Evolutionary conservation across 1,140 invertebrate genomes (phyloP), one percentile per base, ranked within the genome.

Genomic region (Cydia amplana): DNA sequence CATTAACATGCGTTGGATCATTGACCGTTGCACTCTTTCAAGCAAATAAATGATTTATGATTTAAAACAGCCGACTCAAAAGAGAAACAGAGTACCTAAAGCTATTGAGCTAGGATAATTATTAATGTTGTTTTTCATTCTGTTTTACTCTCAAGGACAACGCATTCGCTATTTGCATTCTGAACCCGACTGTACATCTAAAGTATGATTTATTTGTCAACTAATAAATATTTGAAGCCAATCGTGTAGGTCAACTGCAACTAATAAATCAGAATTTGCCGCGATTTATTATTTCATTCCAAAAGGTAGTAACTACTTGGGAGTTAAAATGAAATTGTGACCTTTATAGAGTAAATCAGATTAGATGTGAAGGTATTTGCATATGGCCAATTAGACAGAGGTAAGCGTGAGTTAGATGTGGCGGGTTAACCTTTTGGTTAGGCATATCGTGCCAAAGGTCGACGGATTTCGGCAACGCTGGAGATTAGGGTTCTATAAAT

Each of bases 181-280:
- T 46, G 43, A 3, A 14, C 43, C 12, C 4, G 43, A 51, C 49
- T 51, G 49, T 10, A 23, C 55, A 23, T 60, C 18, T 23, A 18
- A 23, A 60, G 10, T 60, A 60, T 23, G 55, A 60, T 60, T 60
- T 60, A 60, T 60, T 60, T 60, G 55, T 60, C 55, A 23, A 60
- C n/a, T 23, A 60, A 60, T 23, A 20, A 60, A 60, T 60, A 60
- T 60, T 60, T 23, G 4, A 60, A 60, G 18, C 55, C 55, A 60
- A 23, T 60, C 55, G 16, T 23, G 18, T 23, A n/a, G 55, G 55
- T 60, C 55, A 60, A 60, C 55, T 60, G 55, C 20, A 23, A 9
- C 9, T 23, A 51, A 60, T 60, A 60, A 60, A 60, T 60, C 55
- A 60, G 55, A 18, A 60, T 60, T 60, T 60, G 55, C 55, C 10